Evolutionary conservation across 1,140 invertebrate genomes (phyloP).

Genomic region (Akabosia matsudoensis): DNA sequence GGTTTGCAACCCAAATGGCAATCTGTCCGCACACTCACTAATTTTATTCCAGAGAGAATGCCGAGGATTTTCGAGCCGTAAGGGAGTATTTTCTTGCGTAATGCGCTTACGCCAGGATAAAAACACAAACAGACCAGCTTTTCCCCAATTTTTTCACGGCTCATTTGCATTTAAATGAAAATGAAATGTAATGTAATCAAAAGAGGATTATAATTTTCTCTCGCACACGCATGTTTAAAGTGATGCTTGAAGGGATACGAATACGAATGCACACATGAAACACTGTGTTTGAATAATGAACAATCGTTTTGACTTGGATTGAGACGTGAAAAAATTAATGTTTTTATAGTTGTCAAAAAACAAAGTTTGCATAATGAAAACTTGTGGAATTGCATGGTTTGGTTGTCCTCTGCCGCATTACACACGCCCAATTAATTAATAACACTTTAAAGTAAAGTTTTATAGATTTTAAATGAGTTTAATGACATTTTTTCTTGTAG

Average conservation of each 20-base stretch:
- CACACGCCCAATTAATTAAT: not conserved
- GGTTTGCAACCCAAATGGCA: not conserved
- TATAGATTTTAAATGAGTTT: not conserved
- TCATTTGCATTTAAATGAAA: slow-evolving; percentile 23
- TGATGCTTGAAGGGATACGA: not conserved
- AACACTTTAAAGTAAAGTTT: not conserved
- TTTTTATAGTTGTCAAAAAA: not conserved
- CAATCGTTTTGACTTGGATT: not conserved
- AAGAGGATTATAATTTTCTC: slow-evolving; percentile 16
- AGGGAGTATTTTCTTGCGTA: no score
- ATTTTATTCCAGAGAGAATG: no score
- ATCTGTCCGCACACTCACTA: not conserved
- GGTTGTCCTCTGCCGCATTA: not conserved
- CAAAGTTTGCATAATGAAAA: not conserved
- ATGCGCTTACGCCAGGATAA: no score
- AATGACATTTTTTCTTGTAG: not conserved
- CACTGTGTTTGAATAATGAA: not conserved
- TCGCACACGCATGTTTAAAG: not conserved
- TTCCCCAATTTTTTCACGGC: not conserved
- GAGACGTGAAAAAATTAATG: not conserved
- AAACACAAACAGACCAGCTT: not conserved
- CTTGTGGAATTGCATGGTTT: not conserved
- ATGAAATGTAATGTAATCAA: slow-evolving; percentile 16
- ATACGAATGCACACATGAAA: not conserved
- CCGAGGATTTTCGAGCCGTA: no score